A percentile compares a stretch with the other conserved stretches of the same genome.
phyloP scores from a whole-genome alignment of 2,888 invertebrate species.

The Poecilus cupreus region DNA sequence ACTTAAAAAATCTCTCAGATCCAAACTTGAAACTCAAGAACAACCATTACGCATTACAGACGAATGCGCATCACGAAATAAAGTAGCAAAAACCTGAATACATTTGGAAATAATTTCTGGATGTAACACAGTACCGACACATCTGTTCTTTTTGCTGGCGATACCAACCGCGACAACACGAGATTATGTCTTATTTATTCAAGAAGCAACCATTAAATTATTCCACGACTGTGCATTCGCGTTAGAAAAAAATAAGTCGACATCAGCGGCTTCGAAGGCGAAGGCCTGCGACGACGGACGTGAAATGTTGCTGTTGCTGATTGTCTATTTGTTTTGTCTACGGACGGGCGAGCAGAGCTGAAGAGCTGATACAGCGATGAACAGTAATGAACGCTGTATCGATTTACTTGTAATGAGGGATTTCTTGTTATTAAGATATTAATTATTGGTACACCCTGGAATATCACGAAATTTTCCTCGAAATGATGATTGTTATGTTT shows the following conservation, averaged over 20 bases:
- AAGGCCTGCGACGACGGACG: background rate
- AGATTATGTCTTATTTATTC: slow-evolving; percentile 60
- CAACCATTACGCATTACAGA: slow-evolving; percentile 27
- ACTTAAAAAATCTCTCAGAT: background rate
- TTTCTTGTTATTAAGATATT: slow-evolving; percentile 25
- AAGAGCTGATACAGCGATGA: background rate
- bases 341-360: background rate
- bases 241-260: slow-evolving; percentile 51
- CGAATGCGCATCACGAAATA: background rate
- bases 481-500: background rate
- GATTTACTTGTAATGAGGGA: slow-evolving; percentile 4
- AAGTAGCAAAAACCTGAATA: slow-evolving; percentile 46
- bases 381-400: background rate
- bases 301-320: slow-evolving; percentile 25
- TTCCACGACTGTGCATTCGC: slow-evolving; percentile 46
- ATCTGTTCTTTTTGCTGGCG: slow-evolving; percentile 55
- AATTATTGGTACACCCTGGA: slow-evolving; percentile 1
- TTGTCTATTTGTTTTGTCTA: slow-evolving; percentile 32
- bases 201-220: slow-evolving; percentile 59
- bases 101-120: slow-evolving; percentile 53
- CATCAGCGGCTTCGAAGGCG: slow-evolving; percentile 33
- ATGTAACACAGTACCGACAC: slow-evolving; percentile 49
- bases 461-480: background rate
- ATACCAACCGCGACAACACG: slow-evolving; percentile 43
- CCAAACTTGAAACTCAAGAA: background rate